Evolutionary conservation across 1,140 invertebrate species (phyloP), one percentile per base, ranked within the genome.

Genomic region (Triops cancriformis): DNA sequence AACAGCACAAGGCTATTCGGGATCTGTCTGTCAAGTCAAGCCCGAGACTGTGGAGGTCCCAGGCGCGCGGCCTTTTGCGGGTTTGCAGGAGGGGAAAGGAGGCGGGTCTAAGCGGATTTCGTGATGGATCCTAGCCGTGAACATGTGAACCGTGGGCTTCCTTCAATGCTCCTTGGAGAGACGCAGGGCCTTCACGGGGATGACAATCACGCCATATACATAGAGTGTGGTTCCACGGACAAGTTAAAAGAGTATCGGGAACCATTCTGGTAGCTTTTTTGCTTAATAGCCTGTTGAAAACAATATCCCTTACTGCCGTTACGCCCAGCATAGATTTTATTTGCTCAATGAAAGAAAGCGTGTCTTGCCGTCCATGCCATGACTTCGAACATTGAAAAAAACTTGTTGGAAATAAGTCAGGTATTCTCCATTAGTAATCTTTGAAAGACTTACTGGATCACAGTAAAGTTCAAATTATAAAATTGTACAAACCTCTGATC

Each of bases 21-120:
- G 51, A 64, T 64, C 51, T 64, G 51, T 64, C 51, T 23, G n/a
- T 64, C 51, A 64, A 64, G 51, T 64, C 51, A 64, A 64, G 51
- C 51, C 51, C 51, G 18, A 64, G 51, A 18, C 51, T 23, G 18
- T 12, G 51, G 51, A 23, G 51, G 51, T 64, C 18, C 51, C 9
- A 64, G 51, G 51, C 51, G 51, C 51, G 51, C n/a, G 51, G 51
- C 51, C 51, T 64, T 64, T 18, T 64, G 51, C 51, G 51, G 51
- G 14, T 64, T 23, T 23, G 51, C 51, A 14, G 14, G 51, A 64
- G 51, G 51, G n/a, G 18, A 23, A 10, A 23, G 51, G 6, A 23
- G 51, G 51, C 23, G 51, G 51, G n/a, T 18, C 51, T 64, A 64
- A 3, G 23, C 18, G 51, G 51, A 64, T 64, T 18, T 64, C 23